phyloP scores from a whole-genome alignment of 2,888 invertebrate species.

The Xylophagus ater region DNA sequence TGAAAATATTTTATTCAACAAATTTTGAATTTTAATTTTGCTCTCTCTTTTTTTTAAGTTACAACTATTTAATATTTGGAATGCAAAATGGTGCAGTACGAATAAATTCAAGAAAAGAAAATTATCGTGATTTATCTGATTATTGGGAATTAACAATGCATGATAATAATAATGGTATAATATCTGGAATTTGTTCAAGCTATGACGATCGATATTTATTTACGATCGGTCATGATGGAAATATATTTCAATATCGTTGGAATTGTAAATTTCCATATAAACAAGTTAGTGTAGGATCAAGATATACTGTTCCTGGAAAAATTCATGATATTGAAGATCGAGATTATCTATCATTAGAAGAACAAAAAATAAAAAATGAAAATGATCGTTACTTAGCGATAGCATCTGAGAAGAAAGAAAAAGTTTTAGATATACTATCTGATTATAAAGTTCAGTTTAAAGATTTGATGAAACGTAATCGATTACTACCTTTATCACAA shows the following conservation, averaged over 20 bases:
- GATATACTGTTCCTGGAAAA: constrained; percentile 13
- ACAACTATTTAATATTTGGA: constrained; percentile 48
- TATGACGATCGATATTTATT: constrained; percentile 45
- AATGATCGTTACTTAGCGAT: constrained; percentile 49
- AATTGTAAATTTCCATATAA: constrained; percentile 31
- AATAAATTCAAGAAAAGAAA: constrained; percentile 41
- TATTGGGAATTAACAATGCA: constrained; percentile 64
- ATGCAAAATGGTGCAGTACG: constrained; percentile 50
- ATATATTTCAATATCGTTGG: constrained; percentile 59
- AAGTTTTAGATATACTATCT: constrained; percentile 44
- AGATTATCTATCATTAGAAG: constrained; percentile 42
- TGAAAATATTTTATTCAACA: too few species aligned
- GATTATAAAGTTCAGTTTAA: constrained; percentile 48
- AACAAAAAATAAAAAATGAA: constrained; percentile 57
- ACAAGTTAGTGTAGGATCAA: constrained; percentile 6
- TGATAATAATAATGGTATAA: constrained; percentile 55
- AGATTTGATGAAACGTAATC: constrained; percentile 45
- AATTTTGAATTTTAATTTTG: too few species aligned
- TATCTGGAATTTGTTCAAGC: constrained; percentile 53
- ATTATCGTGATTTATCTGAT: constrained; percentile 48
- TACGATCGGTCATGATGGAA: constrained; percentile 62
- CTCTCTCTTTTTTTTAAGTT: constrained; percentile 30
- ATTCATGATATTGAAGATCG: constrained; percentile 28
- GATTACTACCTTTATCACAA: constrained; percentile 48
- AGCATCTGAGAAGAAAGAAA: constrained; percentile 52